Base-by-base conservation (phyloP, 2,797 vertebrate species). In the Remorina albescens region DNA sequence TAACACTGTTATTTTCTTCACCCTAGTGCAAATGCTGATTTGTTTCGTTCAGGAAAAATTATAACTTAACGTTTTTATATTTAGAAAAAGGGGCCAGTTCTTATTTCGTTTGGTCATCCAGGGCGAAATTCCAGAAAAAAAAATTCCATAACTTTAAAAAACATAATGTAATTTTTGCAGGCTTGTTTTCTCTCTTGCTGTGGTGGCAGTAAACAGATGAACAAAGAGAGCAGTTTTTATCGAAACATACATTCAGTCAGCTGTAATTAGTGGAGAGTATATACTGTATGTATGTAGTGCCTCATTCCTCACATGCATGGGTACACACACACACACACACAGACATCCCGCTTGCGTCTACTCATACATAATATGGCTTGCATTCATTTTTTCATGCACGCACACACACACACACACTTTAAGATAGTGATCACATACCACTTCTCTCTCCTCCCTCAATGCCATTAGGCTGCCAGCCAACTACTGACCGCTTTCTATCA, bases 381-480 rank as follows among this genome's bases (percentile, higher is more conserved):
- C n/a, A n/a, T n/a, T n/a, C n/a, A n/a, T n/a, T n/a, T n/a, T n/a
- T n/a, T n/a, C 39, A 30, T 5, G 32, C 56, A 60, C 57, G 67
- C 68, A 77, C 69, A 69, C 44, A 60, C 67, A 71, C 60, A 62
- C 41, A 49, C 78, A 50, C 73, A 51, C 46, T 67, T 47, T 8
- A 19, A 87, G 89, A 92, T 88, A 86, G 85, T 5, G 66, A 92
- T 92, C 89, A 57, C 28, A 41, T 70, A 74, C 70, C 71, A 77
- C 53, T 70, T 78, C 76, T 61, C 74, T 26, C 18, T 65, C 76
- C 82, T 28, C 85, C 86, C 80, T 79, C 15, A 49, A 23, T 67
- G 80, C 80, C 86, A 92, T 92, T 90, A 91, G 81, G 82, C 86
- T n/a, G 16, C 59, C 84, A 55, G 89, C 88, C 88, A 90, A 80